Evolutionary conservation across 1,140 invertebrate genomes (phyloP).

Genomic region (Lordiphosa mommai): DNA sequence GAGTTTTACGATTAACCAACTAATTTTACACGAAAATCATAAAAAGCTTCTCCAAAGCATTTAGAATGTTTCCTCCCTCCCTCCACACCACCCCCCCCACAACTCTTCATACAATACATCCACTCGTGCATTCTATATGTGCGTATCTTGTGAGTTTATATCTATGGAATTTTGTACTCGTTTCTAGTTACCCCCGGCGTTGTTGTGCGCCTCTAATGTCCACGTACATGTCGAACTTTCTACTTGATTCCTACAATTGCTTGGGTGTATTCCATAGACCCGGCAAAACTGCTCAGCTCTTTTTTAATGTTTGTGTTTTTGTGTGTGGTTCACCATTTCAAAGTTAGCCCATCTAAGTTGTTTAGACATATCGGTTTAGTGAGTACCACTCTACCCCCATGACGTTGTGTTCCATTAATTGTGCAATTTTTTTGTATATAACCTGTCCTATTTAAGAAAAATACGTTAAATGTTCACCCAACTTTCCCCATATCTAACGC

Average conservation of each 20-base stretch:
- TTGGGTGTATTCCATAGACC: slow-evolving; percentile 41
- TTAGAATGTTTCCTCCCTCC: slow-evolving; percentile 19
- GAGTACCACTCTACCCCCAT: slow-evolving; percentile 44
- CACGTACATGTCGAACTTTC: slow-evolving; percentile 35
- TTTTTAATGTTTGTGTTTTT: slow-evolving; percentile 34
- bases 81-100: background rate
- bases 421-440: slow-evolving; percentile 7
- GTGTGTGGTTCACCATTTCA: slow-evolving; percentile 20
- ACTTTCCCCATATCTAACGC: background rate
- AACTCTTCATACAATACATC: background rate
- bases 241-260: slow-evolving; percentile 59
- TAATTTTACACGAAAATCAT: slow-evolving; percentile 17
- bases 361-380: slow-evolving; percentile 58
- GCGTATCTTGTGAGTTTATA: slow-evolving; percentile 26
- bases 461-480: slow-evolving; percentile 1
- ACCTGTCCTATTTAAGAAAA: slow-evolving; percentile 13
- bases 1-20: slow-evolving; percentile 38
- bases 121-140: slow-evolving; percentile 22
- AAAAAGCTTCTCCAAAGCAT: slow-evolving; percentile 11
- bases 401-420: slow-evolving; percentile 37
- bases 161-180: slow-evolving; percentile 57
- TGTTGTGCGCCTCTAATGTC: slow-evolving; percentile 61
- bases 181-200: slow-evolving; percentile 73
- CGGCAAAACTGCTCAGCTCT: slow-evolving; percentile 25
- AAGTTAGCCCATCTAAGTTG: slow-evolving; percentile 34